phyloP scores from a whole-genome alignment of 2,113 vertebrate species.

The Zootoca vivipara region DNA sequence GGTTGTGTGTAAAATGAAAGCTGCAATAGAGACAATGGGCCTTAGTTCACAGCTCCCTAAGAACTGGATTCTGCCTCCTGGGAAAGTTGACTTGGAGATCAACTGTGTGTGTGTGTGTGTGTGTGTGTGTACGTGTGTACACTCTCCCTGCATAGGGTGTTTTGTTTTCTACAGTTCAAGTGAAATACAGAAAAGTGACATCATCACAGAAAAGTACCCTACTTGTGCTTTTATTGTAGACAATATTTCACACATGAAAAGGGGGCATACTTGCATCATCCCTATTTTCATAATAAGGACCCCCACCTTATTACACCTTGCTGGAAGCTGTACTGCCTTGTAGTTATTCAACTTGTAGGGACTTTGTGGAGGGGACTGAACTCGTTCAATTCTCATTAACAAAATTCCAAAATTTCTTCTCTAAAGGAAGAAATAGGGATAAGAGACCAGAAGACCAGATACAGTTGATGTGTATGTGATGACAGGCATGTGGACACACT shows the following conservation, averaged over 20 bases:
- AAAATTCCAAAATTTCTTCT: too few species aligned
- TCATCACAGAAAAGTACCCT: slow-evolving; percentile 53
- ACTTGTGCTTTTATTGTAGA: slow-evolving; percentile 60
- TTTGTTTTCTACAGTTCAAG: slow-evolving; percentile 61
- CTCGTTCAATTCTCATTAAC: not conserved
- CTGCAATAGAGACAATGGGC: not conserved
- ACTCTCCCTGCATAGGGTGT: not conserved
- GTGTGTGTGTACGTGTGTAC: too few species aligned
- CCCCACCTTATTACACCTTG: not conserved
- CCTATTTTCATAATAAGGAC: not conserved
- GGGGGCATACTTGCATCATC: not conserved
- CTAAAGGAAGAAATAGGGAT: not conserved
- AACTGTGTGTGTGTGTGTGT: not conserved
- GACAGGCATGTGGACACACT: too few species aligned
- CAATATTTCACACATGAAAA: not conserved
- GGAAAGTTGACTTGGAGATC: fast-evolving
- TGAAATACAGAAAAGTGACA: slow-evolving; percentile 29
- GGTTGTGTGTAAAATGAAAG: not conserved
- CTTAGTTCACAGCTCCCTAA: fast-evolving
- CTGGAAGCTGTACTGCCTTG: not conserved
- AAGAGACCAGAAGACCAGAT: too few species aligned
- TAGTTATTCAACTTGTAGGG: not conserved
- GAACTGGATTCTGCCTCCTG: not conserved
- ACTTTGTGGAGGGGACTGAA: not conserved
- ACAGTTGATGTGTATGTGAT: too few species aligned